Evolutionary conservation across 2,113 vertebrate species (phyloP).

Genomic region (Hemibagrus wyckioides): DNA sequence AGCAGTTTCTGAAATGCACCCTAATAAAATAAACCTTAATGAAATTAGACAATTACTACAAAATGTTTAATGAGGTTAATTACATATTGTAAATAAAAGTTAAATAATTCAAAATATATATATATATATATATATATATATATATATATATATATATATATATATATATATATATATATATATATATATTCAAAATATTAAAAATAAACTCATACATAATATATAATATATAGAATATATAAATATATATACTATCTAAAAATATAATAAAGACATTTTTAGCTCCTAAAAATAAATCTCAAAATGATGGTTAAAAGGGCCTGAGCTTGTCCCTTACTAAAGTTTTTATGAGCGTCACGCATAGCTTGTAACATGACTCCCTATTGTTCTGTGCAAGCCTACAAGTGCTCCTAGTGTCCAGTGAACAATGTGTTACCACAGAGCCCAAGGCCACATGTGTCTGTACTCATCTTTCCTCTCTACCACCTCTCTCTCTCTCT

Average conservation of each 20-base stretch:
- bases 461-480: neutral
- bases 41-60: neutral
- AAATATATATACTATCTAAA: neutral
- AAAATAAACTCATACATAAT: neutral
- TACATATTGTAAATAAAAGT: neutral
- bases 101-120: neutral
- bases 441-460: constrained; percentile 37
- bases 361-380: constrained; percentile 49
- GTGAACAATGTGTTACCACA: constrained; percentile 35
- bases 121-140: neutral
- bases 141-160: no score
- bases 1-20: neutral
- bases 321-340: constrained; percentile 38
- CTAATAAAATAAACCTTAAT: neutral
- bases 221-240: neutral
- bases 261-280: neutral
- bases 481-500: constrained; percentile 1
- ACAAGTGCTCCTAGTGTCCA: constrained; percentile 28
- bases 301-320: neutral
- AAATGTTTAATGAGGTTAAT: neutral
- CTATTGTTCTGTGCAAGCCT: constrained; percentile 49
- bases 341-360: constrained; percentile 63
- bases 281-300: neutral
- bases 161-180: no score
- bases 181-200: no score